Conservation (phyloP, 2,113 vertebrate genomes). For the Pelecanoides urinatrix region DNA sequence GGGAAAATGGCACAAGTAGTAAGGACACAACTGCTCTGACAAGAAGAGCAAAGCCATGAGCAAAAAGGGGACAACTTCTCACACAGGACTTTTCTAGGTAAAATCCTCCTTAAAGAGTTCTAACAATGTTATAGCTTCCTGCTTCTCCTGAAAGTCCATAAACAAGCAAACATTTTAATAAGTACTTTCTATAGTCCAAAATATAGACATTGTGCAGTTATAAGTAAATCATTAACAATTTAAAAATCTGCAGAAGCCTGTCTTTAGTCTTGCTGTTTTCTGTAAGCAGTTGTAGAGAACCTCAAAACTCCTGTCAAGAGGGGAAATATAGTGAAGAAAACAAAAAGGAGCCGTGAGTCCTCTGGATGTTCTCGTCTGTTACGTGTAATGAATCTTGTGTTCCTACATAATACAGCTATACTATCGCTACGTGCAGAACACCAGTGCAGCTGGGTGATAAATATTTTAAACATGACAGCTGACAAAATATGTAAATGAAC, state of each 20-base stretch:
- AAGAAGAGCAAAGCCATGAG: neutral
- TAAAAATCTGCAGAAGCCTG: neutral
- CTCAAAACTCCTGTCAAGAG: neutral
- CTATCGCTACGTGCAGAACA: neutral
- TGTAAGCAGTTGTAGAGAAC: neutral
- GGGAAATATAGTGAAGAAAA: neutral
- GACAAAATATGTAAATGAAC: neutral
- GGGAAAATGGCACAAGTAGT: neutral
- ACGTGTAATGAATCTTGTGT: neutral
- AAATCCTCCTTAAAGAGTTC: neutral
- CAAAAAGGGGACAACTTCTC: neutral
- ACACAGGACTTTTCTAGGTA: neutral
- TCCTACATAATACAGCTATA: neutral
- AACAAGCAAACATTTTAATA: neutral
- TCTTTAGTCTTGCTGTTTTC: neutral
- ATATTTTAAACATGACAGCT: neutral
- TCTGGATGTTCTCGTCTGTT: neutral
- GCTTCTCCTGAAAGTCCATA: neutral
- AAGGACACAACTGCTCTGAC: neutral
- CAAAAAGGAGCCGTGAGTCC: neutral
- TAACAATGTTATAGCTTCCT: neutral
- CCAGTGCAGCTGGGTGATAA: constrained; percentile 9
- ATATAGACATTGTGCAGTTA: neutral
- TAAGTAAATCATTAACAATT: neutral
- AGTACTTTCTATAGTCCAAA: neutral